A percentile compares a stretch with the other conserved stretches of the same genome.
phyloP scores from a whole-genome alignment of 2,797 vertebrate genomes.

The Hemitrygon akajei region DNA sequence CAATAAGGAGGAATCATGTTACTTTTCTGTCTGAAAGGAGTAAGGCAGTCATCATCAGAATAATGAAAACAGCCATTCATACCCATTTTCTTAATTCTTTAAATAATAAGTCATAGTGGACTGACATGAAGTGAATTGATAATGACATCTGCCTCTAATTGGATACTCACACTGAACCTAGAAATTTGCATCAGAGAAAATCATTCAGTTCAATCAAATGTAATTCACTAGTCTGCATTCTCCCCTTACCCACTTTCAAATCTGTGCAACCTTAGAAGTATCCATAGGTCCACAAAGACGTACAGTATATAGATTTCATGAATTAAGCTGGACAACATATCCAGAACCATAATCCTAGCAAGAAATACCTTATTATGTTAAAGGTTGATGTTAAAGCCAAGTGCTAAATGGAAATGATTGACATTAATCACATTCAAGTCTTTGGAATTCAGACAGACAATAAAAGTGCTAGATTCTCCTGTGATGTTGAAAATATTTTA shows the following conservation, averaged over 20 bases:
- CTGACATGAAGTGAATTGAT: not conserved
- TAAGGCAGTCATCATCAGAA: not conserved
- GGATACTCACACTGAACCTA: not conserved
- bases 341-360: not conserved
- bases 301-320: not conserved
- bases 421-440: not conserved
- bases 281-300: not conserved
- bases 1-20: not conserved
- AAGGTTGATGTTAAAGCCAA: not conserved
- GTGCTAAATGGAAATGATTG: not conserved
- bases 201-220: not conserved
- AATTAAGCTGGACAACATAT: not conserved
- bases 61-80: not conserved
- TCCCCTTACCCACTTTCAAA: not conserved
- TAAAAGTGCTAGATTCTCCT: not conserved
- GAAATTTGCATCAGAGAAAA: not conserved
- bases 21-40: not conserved
- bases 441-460: not conserved
- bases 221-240: not conserved
- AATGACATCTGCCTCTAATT: not conserved
- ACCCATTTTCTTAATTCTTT: not conserved
- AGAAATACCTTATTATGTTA: not conserved
- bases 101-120: not conserved
- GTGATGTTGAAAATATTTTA: not conserved
- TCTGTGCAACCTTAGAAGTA: not conserved